A percentile compares a stretch with the other conserved stretches of the same genome.
phyloP scores from a whole-genome alignment of 2,113 vertebrate species.

The Hydrolagus affinis region DNA sequence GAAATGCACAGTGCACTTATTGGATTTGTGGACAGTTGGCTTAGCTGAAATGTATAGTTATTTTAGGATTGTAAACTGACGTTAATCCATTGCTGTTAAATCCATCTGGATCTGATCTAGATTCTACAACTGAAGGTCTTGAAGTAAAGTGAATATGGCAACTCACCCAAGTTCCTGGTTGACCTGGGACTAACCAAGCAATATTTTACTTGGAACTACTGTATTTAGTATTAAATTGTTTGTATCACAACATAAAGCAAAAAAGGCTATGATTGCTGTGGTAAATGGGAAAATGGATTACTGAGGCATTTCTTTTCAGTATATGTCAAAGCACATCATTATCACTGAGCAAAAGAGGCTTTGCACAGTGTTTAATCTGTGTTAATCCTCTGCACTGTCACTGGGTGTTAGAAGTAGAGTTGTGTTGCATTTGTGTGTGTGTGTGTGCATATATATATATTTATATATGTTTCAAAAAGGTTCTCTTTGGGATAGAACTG shows the following conservation, averaged over 20 bases:
- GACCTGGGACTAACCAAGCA: not conserved
- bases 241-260: no score
- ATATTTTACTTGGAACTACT: not conserved
- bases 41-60: slow-evolving; percentile 1
- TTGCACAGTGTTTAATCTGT: no score
- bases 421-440: not conserved
- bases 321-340: no score
- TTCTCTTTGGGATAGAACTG: no score
- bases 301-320: no score
- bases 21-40: not conserved
- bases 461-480: no score
- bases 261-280: no score
- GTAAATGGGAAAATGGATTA: no score
- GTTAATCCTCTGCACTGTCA: not conserved
- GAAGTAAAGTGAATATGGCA: not conserved
- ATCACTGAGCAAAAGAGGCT: no score
- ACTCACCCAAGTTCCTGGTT: not conserved
- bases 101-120: not conserved
- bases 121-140: not conserved
- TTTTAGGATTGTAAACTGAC: not conserved
- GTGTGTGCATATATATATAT: no score
- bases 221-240: no score
- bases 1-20: not conserved
- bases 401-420: not conserved
- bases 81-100: slow-evolving; percentile 5